phyloP scores from a whole-genome alignment of 2,888 invertebrate genomes.

The Esperia sulphurella region DNA sequence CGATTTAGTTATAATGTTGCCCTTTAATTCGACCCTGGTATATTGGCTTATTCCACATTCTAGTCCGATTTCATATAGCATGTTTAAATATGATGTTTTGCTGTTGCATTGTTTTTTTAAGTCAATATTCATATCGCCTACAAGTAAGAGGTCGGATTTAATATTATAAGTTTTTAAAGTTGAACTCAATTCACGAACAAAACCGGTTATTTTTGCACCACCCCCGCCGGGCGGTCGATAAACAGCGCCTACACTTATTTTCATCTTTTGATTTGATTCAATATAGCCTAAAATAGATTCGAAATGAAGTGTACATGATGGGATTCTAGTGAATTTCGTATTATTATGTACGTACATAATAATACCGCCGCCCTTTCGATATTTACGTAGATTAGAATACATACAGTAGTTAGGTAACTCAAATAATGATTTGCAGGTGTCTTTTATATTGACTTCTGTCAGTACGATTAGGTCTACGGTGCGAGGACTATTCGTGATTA shows the following conservation, averaged over 20 bases:
- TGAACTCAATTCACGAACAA: slow-evolving; percentile 1
- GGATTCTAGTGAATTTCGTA: not conserved
- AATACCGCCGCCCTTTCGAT: slow-evolving; percentile 11
- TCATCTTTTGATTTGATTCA: not conserved
- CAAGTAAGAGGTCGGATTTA: not conserved
- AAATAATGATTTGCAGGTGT: slow-evolving; percentile 2
- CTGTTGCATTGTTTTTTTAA: not conserved
- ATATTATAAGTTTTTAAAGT: not conserved
- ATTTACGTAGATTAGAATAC: slow-evolving; percentile 7
- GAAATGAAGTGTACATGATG: not conserved
- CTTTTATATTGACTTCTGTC: slow-evolving; percentile 13
- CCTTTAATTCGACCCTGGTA: slow-evolving; percentile 10
- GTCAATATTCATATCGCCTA: slow-evolving; percentile 13
- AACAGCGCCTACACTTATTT: slow-evolving; percentile 7
- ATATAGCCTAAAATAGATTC: slow-evolving; percentile 5
- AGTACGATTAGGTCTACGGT: slow-evolving; percentile 10
- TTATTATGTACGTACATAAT: slow-evolving; percentile 7
- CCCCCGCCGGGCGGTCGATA: slow-evolving; percentile 11
- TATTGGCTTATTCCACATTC: slow-evolving; percentile 8
- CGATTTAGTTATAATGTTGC: slow-evolving; percentile 5
- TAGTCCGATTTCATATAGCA: slow-evolving; percentile 4
- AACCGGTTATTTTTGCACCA: not conserved
- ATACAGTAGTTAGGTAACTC: slow-evolving; percentile 8
- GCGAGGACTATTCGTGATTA: slow-evolving; percentile 2
- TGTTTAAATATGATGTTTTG: slow-evolving; percentile 2